phyloP scores from a whole-genome alignment of 2,113 vertebrate genomes.

The Salvelinus sp. region DNA sequence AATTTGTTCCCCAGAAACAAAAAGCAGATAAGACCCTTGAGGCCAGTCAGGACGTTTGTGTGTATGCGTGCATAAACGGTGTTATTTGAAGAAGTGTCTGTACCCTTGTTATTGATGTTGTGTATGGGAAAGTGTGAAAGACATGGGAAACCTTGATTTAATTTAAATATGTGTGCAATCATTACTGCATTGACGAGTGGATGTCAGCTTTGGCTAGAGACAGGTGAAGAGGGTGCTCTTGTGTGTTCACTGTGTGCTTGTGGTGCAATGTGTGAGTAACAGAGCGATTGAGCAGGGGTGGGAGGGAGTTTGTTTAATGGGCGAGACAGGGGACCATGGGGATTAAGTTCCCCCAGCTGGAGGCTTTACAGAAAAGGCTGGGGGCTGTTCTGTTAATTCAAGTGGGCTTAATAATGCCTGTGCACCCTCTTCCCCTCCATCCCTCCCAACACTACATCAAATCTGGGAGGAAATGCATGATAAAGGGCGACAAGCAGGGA shows the following conservation, averaged over 20 bases:
- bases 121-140: conserved; percentile 26
- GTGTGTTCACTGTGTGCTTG: conserved; percentile 4
- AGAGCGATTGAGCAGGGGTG: conserved; percentile 31
- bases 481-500: conserved; percentile 65
- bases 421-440: conserved; percentile 64
- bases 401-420: conserved; percentile 75
- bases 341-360: conserved; percentile 72
- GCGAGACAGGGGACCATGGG: conserved; percentile 71
- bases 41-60: conserved; percentile 48
- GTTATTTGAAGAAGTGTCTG: conserved; percentile 2
- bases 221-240: conserved; percentile 5
- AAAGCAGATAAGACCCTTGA: conserved; percentile 72
- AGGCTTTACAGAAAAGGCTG: conserved; percentile 72
- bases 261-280: conserved; percentile 19
- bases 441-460: conserved; percentile 69
- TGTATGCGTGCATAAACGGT: conserved; percentile 13
- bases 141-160: conserved; percentile 15
- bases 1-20: conserved; percentile 68
- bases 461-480: conserved; percentile 66
- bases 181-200: conserved; percentile 35
- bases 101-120: conserved; percentile 16
- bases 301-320: conserved; percentile 72
- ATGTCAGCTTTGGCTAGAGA: background rate
- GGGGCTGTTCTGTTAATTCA: conserved; percentile 75
- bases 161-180: conserved; percentile 29